Conservation (phyloP, 2,888 invertebrate species). For the Dicyrtoma fusca region DNA sequence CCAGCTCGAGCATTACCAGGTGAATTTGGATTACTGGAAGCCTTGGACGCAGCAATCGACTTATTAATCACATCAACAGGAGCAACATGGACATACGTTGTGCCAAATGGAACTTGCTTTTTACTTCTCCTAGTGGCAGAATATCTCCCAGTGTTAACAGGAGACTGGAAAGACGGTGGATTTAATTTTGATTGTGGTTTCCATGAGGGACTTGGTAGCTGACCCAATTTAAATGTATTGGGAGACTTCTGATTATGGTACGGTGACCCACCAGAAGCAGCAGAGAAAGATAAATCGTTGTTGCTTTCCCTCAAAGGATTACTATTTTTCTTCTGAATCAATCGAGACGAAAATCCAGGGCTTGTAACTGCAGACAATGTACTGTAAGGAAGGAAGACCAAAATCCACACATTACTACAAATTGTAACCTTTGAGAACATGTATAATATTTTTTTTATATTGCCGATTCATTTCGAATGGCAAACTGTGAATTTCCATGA, state of each 20-base stretch:
- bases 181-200: slow-evolving; percentile 14
- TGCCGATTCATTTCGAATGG: too few relatives aligned
- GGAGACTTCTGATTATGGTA: slow-evolving; percentile 32
- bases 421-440: too few relatives aligned
- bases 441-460: too few relatives aligned
- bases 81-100: slow-evolving; percentile 46
- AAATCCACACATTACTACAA: too few relatives aligned
- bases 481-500: too few relatives aligned
- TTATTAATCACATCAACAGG: slow-evolving; percentile 42
- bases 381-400: slow-evolving; percentile 37
- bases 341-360: slow-evolving; percentile 50
- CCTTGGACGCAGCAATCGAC: slow-evolving; percentile 20
- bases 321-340: slow-evolving; percentile 40
- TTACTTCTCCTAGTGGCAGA: slow-evolving; percentile 23
- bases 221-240: slow-evolving; percentile 39
- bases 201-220: slow-evolving; percentile 36
- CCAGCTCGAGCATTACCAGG: background rate
- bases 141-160: slow-evolving; percentile 14
- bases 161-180: slow-evolving; percentile 26
- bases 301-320: slow-evolving; percentile 44
- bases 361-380: slow-evolving; percentile 52
- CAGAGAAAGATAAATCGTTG: slow-evolving; percentile 8
- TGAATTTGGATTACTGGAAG: background rate
- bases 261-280: background rate
- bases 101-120: slow-evolving; percentile 40